These are phyloP conservation scores for Brachyrhaphis roseni DNA, from an alignment of 2,797 vertebrate genomes.

Conservation along the genomic window DNA sequence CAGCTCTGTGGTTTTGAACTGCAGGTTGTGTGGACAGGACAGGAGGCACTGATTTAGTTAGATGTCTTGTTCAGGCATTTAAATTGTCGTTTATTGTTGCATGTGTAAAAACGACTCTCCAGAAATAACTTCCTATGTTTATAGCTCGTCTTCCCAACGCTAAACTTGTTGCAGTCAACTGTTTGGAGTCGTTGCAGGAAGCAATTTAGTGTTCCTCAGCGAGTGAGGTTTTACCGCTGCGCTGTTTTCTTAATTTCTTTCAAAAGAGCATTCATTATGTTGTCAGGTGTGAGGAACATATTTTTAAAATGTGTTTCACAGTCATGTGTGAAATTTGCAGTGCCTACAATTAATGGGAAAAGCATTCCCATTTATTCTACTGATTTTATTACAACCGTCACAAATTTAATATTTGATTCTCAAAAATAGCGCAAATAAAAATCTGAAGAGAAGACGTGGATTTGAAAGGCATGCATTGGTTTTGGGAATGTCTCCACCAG, in stretches of 20 bases:
- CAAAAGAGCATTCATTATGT: slow-evolving; percentile 29
- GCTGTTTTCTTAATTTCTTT: slow-evolving; percentile 10
- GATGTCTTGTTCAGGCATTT: slow-evolving; percentile 65
- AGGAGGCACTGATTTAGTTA: slow-evolving; percentile 36
- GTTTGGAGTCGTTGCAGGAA: slow-evolving; percentile 57
- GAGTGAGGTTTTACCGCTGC: slow-evolving; percentile 47
- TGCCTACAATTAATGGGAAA: neutral
- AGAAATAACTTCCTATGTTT: slow-evolving; percentile 65
- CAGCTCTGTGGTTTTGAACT: slow-evolving; percentile 58
- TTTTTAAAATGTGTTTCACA: slow-evolving; percentile 44
- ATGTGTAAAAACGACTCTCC: slow-evolving; percentile 9
- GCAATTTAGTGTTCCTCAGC: slow-evolving; percentile 63
- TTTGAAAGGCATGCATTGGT: neutral
- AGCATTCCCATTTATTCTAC: neutral
- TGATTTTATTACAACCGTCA: neutral
- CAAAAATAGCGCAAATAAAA: neutral
- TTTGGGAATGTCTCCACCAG: neutral
- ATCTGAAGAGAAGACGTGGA: neutral
- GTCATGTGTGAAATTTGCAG: neutral
- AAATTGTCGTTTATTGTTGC: slow-evolving; percentile 65
- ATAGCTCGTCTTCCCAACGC: slow-evolving; percentile 62
- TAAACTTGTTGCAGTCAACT: slow-evolving; percentile 51
- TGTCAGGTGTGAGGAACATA: slow-evolving; percentile 35
- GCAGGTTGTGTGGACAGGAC: slow-evolving; percentile 51
- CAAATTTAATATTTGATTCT: neutral